phyloP scores from a whole-genome alignment of 2,888 invertebrate species.

The Pecten maximus region DNA sequence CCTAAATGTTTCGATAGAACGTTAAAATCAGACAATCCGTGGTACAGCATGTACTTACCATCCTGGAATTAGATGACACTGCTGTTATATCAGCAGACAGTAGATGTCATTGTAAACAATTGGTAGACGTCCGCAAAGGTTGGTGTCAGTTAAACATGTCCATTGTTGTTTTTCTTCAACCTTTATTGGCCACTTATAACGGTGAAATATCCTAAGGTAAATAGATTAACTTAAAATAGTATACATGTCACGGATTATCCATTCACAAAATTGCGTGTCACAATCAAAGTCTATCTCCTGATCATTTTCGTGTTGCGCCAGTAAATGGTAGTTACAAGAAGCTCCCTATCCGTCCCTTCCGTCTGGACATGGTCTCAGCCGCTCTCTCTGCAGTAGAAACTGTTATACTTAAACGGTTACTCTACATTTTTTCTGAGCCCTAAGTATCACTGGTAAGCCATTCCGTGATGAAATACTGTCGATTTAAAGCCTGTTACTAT shows the following conservation, averaged over 20 bases:
- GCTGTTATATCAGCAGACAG: too few species aligned
- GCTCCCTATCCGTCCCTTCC: neutral
- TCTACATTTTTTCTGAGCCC: neutral
- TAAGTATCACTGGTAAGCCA: neutral
- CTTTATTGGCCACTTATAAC: neutral
- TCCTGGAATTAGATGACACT: too few species aligned
- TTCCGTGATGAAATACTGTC: neutral
- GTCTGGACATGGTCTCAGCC: neutral
- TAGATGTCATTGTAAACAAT: too few species aligned
- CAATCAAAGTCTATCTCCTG: neutral
- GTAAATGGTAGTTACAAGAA: neutral
- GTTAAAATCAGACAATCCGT: too few species aligned
- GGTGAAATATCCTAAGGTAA: neutral
- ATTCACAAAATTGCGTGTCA: neutral
- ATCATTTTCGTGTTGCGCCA: neutral
- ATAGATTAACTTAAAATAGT: neutral
- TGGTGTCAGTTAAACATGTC: neutral
- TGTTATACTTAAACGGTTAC: neutral
- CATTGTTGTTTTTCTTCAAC: neutral
- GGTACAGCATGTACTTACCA: too few species aligned
- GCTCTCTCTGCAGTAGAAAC: neutral
- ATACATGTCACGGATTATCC: neutral
- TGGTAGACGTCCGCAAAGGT: too few species aligned
- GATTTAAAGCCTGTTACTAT: conserved; percentile 10
- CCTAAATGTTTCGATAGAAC: too few species aligned